Conservation (phyloP, 2,797 vertebrate species). For the Odontamblyopus lacepedii region DNA sequence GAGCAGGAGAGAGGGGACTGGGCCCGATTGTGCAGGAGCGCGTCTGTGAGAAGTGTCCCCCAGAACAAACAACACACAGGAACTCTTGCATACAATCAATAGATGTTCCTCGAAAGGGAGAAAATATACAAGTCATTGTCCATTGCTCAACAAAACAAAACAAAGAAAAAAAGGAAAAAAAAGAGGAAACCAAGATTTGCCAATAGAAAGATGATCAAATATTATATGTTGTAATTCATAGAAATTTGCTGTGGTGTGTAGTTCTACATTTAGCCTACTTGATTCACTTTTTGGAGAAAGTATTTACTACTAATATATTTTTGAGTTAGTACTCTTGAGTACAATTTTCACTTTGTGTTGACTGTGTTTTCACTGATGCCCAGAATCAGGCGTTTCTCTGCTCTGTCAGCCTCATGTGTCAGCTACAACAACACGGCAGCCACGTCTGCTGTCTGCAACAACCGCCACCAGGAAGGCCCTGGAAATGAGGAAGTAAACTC, state of each 20-base stretch:
- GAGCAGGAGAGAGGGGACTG: constrained; percentile 26
- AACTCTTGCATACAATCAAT: background rate
- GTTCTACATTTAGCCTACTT: no score
- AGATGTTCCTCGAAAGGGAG: constrained; percentile 1
- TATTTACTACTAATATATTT: no score
- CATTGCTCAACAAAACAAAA: constrained; percentile 15
- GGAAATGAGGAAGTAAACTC: constrained; percentile 12
- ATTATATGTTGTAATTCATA: background rate
- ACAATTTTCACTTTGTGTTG: no score
- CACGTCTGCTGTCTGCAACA: constrained; percentile 8
- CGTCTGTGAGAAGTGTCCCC: constrained; percentile 41
- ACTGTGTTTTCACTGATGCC: constrained; percentile 35
- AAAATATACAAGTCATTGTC: constrained; percentile 18
- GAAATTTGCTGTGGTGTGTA: background rate
- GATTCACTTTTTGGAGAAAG: no score
- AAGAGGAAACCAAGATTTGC: background rate
- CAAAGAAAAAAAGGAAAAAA: background rate
- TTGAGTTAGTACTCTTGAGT: no score
- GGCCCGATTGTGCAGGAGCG: constrained; percentile 39
- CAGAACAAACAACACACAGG: background rate
- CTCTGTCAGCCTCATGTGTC: constrained; percentile 71
- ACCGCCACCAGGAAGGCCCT: background rate
- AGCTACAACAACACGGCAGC: constrained; percentile 56
- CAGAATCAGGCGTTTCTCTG: constrained; percentile 51
- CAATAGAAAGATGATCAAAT: background rate